Base-by-base conservation (phyloP, 2,797 vertebrate species). In the Sebastes itinus region DNA sequence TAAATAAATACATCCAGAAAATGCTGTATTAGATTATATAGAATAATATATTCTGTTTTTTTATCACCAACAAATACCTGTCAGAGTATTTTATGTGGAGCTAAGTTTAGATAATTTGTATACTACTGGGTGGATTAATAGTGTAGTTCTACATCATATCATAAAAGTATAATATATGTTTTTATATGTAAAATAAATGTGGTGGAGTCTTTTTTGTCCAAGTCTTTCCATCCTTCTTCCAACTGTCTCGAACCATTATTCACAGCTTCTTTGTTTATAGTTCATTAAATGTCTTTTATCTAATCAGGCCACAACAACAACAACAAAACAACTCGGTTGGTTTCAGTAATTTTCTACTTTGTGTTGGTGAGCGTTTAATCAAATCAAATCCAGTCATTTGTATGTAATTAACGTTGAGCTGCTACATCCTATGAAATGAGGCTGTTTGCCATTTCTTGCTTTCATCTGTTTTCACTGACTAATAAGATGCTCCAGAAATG, bases 401-500 rank as follows among this genome's bases (percentile, higher is more conserved):
- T 79, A 30, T 13, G 75, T 80, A 88, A 82, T 91, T 87, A 81
- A 80, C 65, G 71, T 62, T 78, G 81, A 88, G 72, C 59, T 55
- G 66, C 58, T 59, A 46, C 72, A 59, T 86, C 65, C 38, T 23
- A 60, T 67, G 61, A 87, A 86, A 74, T 22, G 61, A 79, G 78
- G 8, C 12, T 76, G 79, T 84, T 86, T 93, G 30, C 28, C 77
- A 85, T 90, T 85, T 70, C 72, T 58, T 78, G 77, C 87, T 86
- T 88, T 89, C 84, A 81, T 92, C 28, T 81, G 73, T 76, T 85
- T 84, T 59, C 72, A 81, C 59, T 82, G 87, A 77, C 82, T 84
- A 82, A 88, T 86, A 84, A 81, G 77, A 87, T 71, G 80, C 78
- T 87, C 82, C 75, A 78, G 71, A 91, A 88, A 85, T 68, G 82